A percentile compares a stretch with the other conserved stretches of the same genome.
phyloP scores from a whole-genome alignment of 2,888 invertebrate genomes.

The Theretra japonica region DNA sequence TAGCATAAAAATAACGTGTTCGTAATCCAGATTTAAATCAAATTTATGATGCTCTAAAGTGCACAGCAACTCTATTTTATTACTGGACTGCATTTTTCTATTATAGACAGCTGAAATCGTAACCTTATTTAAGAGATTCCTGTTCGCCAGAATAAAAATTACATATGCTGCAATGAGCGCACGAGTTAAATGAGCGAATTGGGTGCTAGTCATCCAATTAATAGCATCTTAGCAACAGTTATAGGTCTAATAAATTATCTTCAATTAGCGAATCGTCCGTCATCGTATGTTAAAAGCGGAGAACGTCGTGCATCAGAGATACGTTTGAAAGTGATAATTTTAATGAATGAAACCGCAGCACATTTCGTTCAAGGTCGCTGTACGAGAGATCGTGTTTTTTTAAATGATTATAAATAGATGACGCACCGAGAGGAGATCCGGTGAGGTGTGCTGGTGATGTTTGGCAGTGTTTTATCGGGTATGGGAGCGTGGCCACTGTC shows the following conservation, averaged over 20 bases:
- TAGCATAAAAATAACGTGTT: background rate
- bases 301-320: constrained; percentile 47
- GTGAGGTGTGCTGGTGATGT: constrained; percentile 50
- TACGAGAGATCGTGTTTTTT: constrained; percentile 50
- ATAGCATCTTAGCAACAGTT: constrained; percentile 51
- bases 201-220: constrained; percentile 61
- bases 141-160: background rate
- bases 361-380: constrained; percentile 65
- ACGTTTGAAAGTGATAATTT: constrained; percentile 55
- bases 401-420: constrained; percentile 63
- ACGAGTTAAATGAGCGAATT: constrained; percentile 48
- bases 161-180: constrained; percentile 36
- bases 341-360: constrained; percentile 64
- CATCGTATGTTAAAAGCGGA: constrained; percentile 48
- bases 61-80: background rate
- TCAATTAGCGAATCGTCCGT: constrained; percentile 59
- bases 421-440: constrained; percentile 72
- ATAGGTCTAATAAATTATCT: constrained; percentile 60
- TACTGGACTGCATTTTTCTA: background rate
- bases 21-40: background rate
- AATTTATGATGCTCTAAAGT: background rate
- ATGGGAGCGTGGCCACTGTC: constrained; percentile 26
- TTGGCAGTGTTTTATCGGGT: constrained; percentile 34
- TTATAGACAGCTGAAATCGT: constrained; percentile 12
- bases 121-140: background rate